These are phyloP conservation scores for Montipora efflorescens DNA, from an alignment of 64 coral and sea anemone genomes.

Conservation along the genomic window DNA sequence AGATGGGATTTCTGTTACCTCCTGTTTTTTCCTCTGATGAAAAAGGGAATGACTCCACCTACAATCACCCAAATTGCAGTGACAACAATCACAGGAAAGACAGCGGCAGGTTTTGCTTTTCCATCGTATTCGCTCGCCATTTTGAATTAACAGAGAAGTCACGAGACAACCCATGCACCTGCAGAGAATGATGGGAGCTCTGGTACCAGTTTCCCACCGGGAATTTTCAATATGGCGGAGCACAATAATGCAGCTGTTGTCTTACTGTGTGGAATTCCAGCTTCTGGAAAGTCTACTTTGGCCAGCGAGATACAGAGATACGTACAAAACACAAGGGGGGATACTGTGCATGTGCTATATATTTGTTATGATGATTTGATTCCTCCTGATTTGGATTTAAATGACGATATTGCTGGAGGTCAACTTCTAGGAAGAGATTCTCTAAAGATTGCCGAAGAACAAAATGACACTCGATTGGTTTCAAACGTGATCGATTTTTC, in stretches of 20 bases:
- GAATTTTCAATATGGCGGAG: constrained; percentile 61
- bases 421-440: neutral
- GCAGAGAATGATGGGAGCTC: neutral
- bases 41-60: constrained; percentile 85
- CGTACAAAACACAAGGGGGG: neutral
- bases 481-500: neutral
- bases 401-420: neutral
- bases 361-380: constrained; percentile 91
- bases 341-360: constrained; percentile 57
- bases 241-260: constrained; percentile 28
- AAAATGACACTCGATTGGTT: neutral
- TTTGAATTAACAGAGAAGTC: constrained; percentile 63
- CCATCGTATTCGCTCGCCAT: constrained; percentile 74
- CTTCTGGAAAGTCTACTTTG: constrained; percentile 82
- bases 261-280: constrained; percentile 83
- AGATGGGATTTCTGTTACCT: constrained; percentile 55
- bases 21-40: constrained; percentile 92
- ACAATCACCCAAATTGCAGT: constrained; percentile 90
- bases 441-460: neutral
- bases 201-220: neutral
- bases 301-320: constrained; percentile 62
- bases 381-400: constrained; percentile 71
- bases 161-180: neutral
- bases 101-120: constrained; percentile 58
- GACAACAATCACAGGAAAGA: constrained; percentile 82